Conservation (phyloP, 2,113 vertebrate genomes). For the Hoplias malabaricus region DNA sequence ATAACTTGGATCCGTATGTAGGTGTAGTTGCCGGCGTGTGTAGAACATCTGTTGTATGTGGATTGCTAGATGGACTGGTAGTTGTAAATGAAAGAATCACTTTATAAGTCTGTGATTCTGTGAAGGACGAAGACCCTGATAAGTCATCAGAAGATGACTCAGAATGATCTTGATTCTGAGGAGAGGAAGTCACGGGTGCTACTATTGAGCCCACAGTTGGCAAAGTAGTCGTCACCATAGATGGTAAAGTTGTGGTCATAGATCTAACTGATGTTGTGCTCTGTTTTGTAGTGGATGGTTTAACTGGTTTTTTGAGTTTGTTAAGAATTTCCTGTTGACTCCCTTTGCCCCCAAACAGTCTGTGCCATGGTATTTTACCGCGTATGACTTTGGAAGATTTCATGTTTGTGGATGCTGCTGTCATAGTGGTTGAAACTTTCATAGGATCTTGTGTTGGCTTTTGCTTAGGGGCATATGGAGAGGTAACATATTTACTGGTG, state of each 20-base stretch:
- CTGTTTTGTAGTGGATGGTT: slow-evolving; percentile 37
- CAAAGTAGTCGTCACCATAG: neutral
- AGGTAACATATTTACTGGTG: slow-evolving; percentile 48
- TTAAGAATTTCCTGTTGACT: slow-evolving; percentile 59
- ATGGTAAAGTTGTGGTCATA: slow-evolving; percentile 21
- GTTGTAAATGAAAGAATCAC: slow-evolving; percentile 22
- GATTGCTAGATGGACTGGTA: slow-evolving; percentile 5
- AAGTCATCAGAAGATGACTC: slow-evolving; percentile 58
- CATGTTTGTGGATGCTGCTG: slow-evolving; percentile 34
- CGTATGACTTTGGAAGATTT: slow-evolving; percentile 60
- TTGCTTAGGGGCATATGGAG: slow-evolving; percentile 53
- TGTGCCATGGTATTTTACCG: slow-evolving; percentile 71
- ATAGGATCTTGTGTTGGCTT: slow-evolving; percentile 41
- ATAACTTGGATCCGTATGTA: slow-evolving; percentile 47
- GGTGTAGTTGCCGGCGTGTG: slow-evolving; percentile 41
- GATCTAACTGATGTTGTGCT: neutral
- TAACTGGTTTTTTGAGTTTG: slow-evolving; percentile 56
- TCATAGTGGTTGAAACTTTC: slow-evolving; percentile 18
- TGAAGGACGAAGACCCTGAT: slow-evolving; percentile 53
- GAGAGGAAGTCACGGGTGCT: slow-evolving; percentile 25
- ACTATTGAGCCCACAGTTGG: slow-evolving; percentile 39
- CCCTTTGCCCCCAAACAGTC: slow-evolving; percentile 58
- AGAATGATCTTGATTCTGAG: slow-evolving; percentile 45
- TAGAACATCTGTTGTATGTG: neutral
- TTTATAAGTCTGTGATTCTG: slow-evolving; percentile 19